phyloP scores from a whole-genome alignment of 2,888 invertebrate species.

The Troides oblongomaculatus region DNA sequence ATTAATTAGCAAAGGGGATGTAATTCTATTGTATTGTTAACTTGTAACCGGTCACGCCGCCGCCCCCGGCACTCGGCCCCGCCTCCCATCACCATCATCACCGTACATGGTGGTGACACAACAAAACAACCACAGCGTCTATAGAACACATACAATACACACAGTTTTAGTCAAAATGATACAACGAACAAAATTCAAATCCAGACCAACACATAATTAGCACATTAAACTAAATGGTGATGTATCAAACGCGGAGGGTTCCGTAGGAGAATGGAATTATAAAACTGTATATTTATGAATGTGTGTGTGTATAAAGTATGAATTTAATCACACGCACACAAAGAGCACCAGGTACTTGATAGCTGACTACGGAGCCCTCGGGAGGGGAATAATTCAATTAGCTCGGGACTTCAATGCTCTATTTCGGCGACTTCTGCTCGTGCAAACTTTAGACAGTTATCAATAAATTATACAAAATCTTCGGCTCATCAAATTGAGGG shows the following conservation, averaged over 20 bases:
- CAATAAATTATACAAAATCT: constrained; percentile 24
- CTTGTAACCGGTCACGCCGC: constrained; percentile 37
- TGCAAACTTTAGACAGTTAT: constrained; percentile 40
- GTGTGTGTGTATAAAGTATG: not conserved
- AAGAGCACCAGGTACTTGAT: constrained; percentile 42
- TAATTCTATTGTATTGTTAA: too few relatives aligned
- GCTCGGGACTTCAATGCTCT: constrained; percentile 42
- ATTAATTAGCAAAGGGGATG: too few relatives aligned
- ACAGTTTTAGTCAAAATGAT: constrained; percentile 77
- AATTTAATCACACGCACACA: constrained; percentile 32
- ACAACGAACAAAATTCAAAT: constrained; percentile 79
- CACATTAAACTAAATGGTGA: constrained; percentile 77
- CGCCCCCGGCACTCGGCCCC: constrained; percentile 57
- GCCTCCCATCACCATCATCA: constrained; percentile 54
- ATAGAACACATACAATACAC: constrained; percentile 75
- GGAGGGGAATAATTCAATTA: constrained; percentile 45
- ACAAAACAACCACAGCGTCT: constrained; percentile 70
- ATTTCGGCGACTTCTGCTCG: constrained; percentile 57
- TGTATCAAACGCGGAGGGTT: constrained; percentile 59
- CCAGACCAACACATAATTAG: constrained; percentile 78
- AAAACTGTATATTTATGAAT: not conserved
- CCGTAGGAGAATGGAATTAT: constrained; percentile 53
- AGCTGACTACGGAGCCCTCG: constrained; percentile 69
- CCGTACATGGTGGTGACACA: constrained; percentile 50
- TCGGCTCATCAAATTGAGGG: constrained; percentile 7